Conservation (phyloP, 2,113 vertebrate genomes). For the Prunella himalayana region DNA sequence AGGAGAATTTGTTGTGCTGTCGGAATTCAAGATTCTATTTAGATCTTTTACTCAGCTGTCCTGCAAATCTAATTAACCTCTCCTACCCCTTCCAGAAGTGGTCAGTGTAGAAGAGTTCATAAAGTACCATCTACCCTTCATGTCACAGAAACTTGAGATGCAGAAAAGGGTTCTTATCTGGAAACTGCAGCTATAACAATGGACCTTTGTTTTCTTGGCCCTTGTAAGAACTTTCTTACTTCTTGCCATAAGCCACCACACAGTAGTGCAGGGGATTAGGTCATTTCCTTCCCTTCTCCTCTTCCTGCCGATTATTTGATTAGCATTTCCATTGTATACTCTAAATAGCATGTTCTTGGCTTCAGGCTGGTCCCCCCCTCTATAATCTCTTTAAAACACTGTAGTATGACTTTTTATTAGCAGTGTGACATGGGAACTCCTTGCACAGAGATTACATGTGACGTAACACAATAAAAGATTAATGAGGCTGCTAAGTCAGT, state of each 20-base stretch:
- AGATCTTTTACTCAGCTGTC: not conserved
- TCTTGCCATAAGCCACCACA: not conserved
- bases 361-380: not conserved
- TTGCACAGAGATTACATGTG: not conserved
- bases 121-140: not conserved
- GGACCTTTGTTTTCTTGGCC: not conserved
- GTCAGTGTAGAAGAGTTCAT: not conserved
- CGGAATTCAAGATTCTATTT: not conserved
- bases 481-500: not conserved
- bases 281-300: constrained; percentile 61
- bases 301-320: constrained; percentile 64
- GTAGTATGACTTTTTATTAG: constrained; percentile 6
- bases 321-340: constrained; percentile 59
- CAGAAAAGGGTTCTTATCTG: not conserved
- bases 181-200: not conserved
- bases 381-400: constrained; percentile 24
- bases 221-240: constrained; percentile 22
- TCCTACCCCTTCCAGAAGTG: not conserved
- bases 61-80: not conserved
- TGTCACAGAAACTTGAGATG: not conserved
- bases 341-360: constrained; percentile 48
- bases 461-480: not conserved
- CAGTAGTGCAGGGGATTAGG: constrained; percentile 36
- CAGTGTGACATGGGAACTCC: not conserved
- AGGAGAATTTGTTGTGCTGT: not conserved